These are phyloP conservation scores for Arctocebus calabarensis DNA, from an alignment of 2,797 vertebrate species.

Conservation along the genomic window DNA sequence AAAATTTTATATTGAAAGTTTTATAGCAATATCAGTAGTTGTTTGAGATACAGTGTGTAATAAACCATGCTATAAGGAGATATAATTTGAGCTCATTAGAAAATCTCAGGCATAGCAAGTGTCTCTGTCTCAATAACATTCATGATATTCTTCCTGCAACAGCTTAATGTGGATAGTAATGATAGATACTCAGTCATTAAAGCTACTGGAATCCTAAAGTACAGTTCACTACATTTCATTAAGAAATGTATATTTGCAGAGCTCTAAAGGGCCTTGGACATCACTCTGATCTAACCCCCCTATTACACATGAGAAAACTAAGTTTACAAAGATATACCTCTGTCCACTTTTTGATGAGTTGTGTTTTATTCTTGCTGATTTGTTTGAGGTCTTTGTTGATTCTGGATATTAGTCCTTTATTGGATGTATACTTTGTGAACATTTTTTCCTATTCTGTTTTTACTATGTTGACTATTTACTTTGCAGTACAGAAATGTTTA, in stretches of 20 bases:
- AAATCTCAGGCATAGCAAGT: background rate
- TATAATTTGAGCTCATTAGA: background rate
- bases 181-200: background rate
- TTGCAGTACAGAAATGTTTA: too few relatives aligned
- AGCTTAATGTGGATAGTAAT: background rate
- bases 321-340: background rate
- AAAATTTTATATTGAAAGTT: slow-evolving; percentile 13
- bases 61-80: background rate
- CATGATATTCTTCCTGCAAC: background rate
- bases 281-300: background rate
- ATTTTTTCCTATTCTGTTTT: background rate
- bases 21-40: background rate
- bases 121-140: background rate
- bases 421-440: background rate
- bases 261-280: background rate
- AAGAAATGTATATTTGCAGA: background rate
- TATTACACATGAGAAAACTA: background rate
- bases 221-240: background rate
- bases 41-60: background rate
- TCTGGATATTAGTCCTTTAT: background rate
- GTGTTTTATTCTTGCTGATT: background rate
- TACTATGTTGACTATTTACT: too few relatives aligned
- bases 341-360: background rate
- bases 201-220: background rate
- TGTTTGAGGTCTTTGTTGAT: background rate